phyloP scores from a whole-genome alignment of 2,797 vertebrate species.

The Urophycis tenuis region DNA sequence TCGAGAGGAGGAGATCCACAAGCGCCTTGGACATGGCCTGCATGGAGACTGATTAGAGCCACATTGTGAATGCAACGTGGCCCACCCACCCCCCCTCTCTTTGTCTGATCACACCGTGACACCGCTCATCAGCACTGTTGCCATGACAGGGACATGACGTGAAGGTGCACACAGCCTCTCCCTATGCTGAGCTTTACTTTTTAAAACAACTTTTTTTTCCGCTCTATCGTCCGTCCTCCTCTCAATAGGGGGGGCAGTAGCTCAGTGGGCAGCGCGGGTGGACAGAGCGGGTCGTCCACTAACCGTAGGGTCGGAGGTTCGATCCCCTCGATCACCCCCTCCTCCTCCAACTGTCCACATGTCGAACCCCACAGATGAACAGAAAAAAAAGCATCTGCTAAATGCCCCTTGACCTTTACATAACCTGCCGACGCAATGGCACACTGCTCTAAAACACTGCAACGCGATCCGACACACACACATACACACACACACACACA shows the following conservation, averaged over 20 bases:
- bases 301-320: no score
- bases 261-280: no score
- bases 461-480: not conserved
- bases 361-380: no score
- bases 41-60: slow-evolving; percentile 35
- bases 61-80: slow-evolving; percentile 31
- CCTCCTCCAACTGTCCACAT: no score
- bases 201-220: no score
- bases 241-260: no score
- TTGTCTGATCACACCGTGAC: slow-evolving; percentile 5
- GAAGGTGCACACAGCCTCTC: not conserved
- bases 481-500: no score
- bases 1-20: not conserved
- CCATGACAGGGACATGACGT: not conserved
- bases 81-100: not conserved
- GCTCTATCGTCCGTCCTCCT: not conserved
- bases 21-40: slow-evolving; percentile 16
- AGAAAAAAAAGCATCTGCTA: no score
- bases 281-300: no score
- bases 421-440: not conserved
- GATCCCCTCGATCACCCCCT: no score
- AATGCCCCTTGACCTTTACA: no score
- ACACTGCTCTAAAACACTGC: not conserved
- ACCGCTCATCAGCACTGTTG: not conserved
- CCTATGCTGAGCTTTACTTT: not conserved